These are phyloP conservation scores for Meloidogyne hapla DNA, from an alignment of 1,140 invertebrate genomes.

Conservation along the genomic window DNA sequence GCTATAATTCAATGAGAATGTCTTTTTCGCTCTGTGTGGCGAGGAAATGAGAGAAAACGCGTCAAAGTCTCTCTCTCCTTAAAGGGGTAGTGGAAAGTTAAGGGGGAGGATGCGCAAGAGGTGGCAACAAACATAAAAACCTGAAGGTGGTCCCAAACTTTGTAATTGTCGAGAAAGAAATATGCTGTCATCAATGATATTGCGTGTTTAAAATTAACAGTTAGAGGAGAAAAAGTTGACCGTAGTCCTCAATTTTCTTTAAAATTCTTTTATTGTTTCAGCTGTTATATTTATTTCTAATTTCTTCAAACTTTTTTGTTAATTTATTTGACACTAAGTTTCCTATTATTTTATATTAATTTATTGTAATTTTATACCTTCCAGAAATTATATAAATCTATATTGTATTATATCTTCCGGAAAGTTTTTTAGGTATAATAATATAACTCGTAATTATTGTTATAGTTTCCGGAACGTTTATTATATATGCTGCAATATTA, in stretches of 20 bases:
- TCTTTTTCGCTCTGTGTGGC: background rate
- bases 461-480: too few relatives aligned
- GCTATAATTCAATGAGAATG: conserved; percentile 30
- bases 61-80: background rate
- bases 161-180: background rate
- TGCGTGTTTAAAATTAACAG: background rate
- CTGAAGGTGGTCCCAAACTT: background rate
- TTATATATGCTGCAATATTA: too few relatives aligned
- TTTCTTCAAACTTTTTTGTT: too few relatives aligned
- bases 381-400: too few relatives aligned
- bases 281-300: background rate
- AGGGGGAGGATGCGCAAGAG: background rate
- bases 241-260: background rate
- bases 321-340: too few relatives aligned
- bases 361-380: too few relatives aligned
- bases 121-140: background rate
- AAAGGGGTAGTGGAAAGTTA: background rate
- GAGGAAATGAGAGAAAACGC: background rate
- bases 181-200: background rate
- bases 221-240: background rate
- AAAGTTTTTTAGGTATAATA: too few relatives aligned
- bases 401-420: too few relatives aligned
- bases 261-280: background rate
- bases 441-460: too few relatives aligned
- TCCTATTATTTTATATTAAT: too few relatives aligned